Conservation (phyloP, 2,113 vertebrate genomes). For the Pachyramphus minor region DNA sequence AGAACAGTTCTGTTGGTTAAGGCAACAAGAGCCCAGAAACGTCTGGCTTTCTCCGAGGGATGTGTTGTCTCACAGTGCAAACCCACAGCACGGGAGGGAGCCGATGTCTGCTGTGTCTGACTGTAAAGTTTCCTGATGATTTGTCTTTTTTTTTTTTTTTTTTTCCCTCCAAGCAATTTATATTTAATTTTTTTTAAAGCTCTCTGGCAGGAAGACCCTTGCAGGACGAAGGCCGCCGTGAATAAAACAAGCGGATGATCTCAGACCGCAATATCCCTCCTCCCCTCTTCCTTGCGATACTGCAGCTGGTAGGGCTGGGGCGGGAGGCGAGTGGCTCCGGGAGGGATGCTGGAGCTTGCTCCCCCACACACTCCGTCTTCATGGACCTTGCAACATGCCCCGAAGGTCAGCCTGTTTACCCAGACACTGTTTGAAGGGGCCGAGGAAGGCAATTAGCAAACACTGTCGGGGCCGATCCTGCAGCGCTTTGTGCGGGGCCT, state of each 20-base stretch:
- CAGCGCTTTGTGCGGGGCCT: neutral
- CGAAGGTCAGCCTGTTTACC: constrained; percentile 56
- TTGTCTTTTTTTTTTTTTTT: neutral
- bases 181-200: neutral
- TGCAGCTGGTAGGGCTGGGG: neutral
- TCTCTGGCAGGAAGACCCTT: neutral
- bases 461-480: neutral
- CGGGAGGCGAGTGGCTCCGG: neutral
- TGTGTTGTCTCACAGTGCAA: neutral
- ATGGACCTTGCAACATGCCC: constrained; percentile 39
- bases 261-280: neutral
- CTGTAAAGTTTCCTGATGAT: constrained; percentile 17
- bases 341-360: neutral
- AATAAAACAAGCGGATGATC: constrained; percentile 9
- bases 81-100: neutral
- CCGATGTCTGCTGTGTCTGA: neutral
- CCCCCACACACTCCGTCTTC: neutral
- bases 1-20: neutral
- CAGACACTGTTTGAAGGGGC: constrained; percentile 27
- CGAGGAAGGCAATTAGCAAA: neutral
- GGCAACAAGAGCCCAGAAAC: neutral
- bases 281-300: neutral
- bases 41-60: neutral
- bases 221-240: neutral
- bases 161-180: neutral